Conservation (phyloP, 2,888 invertebrate genomes). For the Drosophila longiperda region DNA sequence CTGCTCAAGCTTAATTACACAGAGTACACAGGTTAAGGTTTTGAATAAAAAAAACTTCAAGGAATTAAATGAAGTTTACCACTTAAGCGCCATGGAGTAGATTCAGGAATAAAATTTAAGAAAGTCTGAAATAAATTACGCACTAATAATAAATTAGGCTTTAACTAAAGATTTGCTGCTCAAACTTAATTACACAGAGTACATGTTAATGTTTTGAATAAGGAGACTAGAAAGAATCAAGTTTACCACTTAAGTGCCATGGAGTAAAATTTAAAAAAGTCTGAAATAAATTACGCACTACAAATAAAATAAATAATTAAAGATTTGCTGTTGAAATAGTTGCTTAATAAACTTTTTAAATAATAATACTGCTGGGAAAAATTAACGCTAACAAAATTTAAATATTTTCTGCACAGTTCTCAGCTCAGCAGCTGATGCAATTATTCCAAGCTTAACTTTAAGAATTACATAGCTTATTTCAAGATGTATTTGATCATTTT, state of each 20-base stretch:
- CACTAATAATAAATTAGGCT: too few relatives aligned
- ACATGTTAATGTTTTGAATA: not conserved
- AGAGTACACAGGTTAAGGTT: conserved; percentile 10
- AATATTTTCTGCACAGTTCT: not conserved
- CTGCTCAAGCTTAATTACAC: conserved; percentile 28
- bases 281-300: not conserved
- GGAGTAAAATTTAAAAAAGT: not conserved
- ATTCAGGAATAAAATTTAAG: too few relatives aligned
- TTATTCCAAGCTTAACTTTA: not conserved
- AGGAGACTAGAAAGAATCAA: not conserved
- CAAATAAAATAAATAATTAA: not conserved
- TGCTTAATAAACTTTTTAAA: not conserved
- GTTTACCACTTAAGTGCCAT: not conserved
- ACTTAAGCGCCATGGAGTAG: not conserved
- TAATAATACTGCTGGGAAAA: not conserved
- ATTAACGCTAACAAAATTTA: not conserved
- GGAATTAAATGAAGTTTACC: not conserved
- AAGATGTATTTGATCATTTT: conserved; percentile 7
- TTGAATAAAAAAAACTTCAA: not conserved
- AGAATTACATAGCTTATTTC: conserved; percentile 6
- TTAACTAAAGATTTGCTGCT: conserved; percentile 1
- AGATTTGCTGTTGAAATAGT: not conserved
- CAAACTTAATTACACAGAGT: conserved; percentile 27
- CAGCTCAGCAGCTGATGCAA: not conserved
- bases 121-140: too few relatives aligned